phyloP scores from a whole-genome alignment of 2,797 vertebrate genomes.

The Peromyscus aztecus region DNA sequence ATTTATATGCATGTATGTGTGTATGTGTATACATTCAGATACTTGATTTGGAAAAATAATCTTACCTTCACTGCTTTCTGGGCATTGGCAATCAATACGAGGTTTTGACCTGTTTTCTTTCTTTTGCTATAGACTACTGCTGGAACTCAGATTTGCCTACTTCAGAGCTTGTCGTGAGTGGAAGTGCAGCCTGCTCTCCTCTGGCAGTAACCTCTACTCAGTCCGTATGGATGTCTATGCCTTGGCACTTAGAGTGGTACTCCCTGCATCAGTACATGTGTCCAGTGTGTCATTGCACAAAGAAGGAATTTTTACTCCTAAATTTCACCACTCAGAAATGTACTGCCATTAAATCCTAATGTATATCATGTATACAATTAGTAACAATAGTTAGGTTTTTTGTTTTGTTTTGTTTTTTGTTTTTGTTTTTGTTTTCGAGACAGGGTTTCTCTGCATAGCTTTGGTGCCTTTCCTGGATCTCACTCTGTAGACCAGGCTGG shows the following conservation, averaged over 20 bases:
- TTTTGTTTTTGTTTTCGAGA: no score
- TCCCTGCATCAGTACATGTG: neutral
- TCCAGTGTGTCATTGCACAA: neutral
- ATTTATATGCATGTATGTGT: no score
- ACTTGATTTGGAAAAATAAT: neutral
- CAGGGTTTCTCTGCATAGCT: no score
- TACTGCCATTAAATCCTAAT: neutral
- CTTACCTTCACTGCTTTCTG: accelerated
- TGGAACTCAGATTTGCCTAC: neutral
- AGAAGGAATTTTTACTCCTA: neutral
- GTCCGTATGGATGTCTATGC: neutral
- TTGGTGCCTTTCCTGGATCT: no score
- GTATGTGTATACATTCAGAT: neutral
- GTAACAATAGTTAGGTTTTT: no score
- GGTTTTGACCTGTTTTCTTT: neutral
- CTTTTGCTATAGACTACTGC: neutral
- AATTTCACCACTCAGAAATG: neutral
- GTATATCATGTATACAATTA: neutral
- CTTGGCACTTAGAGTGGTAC: neutral
- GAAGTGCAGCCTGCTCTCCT: neutral
- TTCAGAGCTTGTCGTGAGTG: neutral
- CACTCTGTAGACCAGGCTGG: no score
- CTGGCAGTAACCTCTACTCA: neutral
- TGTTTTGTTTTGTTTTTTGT: no score
- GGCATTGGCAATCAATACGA: no score